Evolutionary conservation across 2,888 invertebrate species (phyloP), one percentile per base, ranked within the genome.

Genomic region (Arenicola marina): DNA sequence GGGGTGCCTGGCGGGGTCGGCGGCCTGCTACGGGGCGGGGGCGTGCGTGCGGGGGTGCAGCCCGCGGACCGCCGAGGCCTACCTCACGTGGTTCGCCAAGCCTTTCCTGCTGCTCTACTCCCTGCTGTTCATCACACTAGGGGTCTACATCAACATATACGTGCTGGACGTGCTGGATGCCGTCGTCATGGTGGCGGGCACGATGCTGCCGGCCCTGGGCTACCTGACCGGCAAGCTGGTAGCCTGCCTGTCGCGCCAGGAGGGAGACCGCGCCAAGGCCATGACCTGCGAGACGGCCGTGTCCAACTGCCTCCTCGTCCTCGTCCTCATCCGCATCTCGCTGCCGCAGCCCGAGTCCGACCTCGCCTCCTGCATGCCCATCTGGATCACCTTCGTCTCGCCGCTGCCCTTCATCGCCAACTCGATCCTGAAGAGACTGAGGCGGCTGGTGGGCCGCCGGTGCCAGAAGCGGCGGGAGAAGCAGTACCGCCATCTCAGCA

Each of bases 61-160:
- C 61, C 77, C 79, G 7, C 60, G 56, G 4, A 73, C 77, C 18
- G 78, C 81, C 2, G 79, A 80, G 53, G 79, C 74, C 31, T 65
- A 80, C 56, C 73, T 82, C 29, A 80, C 72, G 59, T 82, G 82
- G 82, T 65, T 81, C 57, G 76, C 79, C 57, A 78, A 80, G 65
- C 82, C 82, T 26, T 73, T 80, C 59, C 71, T 82, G 51, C 75
- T 82, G 44, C 74, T 82, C 43, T 76, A 78, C 57, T 73, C 76
- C 59, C 79, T 82, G 54, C 71, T 82, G 46, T 79, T 79, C 66
- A 75, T 80, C 62, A 82, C 82, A n/a, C 72, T 82, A 15, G 82
- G 82, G 59, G 75, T 82, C 45, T 82, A 82, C 70, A 80, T 81
- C 66, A 82, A 82, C 70, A 77, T 79, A 75, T 82, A 82, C 64